Evolutionary conservation across 23 tunicate genomes (phyloP).

Genomic region (Styela clava): DNA sequence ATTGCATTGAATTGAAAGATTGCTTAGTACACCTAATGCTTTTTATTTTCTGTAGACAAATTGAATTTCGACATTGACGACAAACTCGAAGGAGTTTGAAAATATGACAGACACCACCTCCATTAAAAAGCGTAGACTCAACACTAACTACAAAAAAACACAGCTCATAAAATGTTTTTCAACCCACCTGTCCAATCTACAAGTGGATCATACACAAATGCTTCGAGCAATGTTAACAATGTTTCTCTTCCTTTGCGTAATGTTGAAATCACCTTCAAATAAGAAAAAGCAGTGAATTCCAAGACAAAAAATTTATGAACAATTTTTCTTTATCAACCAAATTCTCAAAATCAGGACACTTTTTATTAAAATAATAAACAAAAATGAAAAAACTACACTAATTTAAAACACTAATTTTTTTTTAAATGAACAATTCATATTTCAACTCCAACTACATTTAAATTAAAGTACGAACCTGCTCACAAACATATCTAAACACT

Average conservation of each 20-base stretch:
- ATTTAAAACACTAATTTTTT: too few relatives aligned
- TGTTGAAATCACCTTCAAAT: conserved; percentile 59
- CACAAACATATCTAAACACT: conserved; percentile 76
- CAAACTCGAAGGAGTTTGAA: too few relatives aligned
- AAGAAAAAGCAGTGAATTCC: neutral
- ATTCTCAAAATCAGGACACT: neutral
- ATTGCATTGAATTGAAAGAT: too few relatives aligned
- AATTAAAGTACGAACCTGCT: too few relatives aligned
- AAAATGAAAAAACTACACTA: too few relatives aligned
- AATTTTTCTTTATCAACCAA: neutral
- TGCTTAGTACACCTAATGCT: too few relatives aligned
- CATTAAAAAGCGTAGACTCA: neutral
- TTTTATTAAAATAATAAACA: neutral
- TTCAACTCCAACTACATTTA: too few relatives aligned
- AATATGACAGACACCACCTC: too few relatives aligned
- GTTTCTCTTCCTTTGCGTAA: conserved; percentile 95
- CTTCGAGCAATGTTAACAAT: conserved; percentile 86
- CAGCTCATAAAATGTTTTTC: too few relatives aligned
- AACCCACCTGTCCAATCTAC: conserved; percentile 97
- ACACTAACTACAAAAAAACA: neutral
- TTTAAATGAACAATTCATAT: too few relatives aligned
- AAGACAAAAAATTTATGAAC: neutral
- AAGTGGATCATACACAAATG: conserved; percentile 95
- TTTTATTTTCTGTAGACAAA: too few relatives aligned
- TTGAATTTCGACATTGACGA: too few relatives aligned